Evolutionary conservation across 53 echinoderm and acorn worm genomes (phyloP), one percentile per base, ranked within the genome.

Genomic region (Henricia sp.): DNA sequence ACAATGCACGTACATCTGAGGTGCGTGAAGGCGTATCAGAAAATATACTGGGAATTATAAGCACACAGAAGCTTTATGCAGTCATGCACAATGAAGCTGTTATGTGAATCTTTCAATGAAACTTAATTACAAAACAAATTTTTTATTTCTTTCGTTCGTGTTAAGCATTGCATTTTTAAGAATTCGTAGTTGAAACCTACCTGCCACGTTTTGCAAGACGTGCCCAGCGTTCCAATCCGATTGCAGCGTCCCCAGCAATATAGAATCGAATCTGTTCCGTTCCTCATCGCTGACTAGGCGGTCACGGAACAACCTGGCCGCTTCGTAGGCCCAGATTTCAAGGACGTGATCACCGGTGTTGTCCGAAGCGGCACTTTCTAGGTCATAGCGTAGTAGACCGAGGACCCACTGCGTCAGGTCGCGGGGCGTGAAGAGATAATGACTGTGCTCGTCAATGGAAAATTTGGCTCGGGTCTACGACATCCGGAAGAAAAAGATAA

Each of bases 181-280:
- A 40, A 67, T 44, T 23, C 16, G n/a, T 23, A 62, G 3, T 2
- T 6, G 10, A 39, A 9, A 82, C 87, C 27, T 84, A 96, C 97
- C 91, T 20, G 83, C 58, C 23, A 94, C 66, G 36, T 87, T 92
- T 52, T 97, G 92, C 72, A 97, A 37, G 25, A 97, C 82, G 70
- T 97, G 99, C 11, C 99, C 94, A 50, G 99, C 99, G 70, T 99
- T 99, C 99, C 99, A 99, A 16, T 95, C 92, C 3, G 95, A 84
- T 73, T 99, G 99, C 21, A 99, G 76, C 9, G 85, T 88, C 13
- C 94, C 91, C n/a, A 77, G 75, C 46, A 99, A 67, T 35, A 99
- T 99, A 24, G 88, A 92, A 48, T 92, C 93, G 74, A 99, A 99
- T 4, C 90, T 88, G 28, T 77, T 92, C 64, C 85, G 82, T 19